Base-by-base conservation (phyloP, 92 coral and sea anemone species). In the Metridium senile region DNA sequence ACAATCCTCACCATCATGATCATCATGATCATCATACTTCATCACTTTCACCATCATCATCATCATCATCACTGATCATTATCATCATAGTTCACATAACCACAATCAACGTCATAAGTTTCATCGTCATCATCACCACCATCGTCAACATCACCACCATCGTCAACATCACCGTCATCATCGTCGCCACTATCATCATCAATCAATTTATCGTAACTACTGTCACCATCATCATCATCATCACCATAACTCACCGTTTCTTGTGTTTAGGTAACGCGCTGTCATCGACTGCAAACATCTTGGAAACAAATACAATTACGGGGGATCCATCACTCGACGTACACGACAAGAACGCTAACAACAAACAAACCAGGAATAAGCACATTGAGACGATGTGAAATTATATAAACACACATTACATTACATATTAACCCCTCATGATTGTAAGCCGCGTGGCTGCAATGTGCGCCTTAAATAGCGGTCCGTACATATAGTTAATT, bases 241-340 rank as follows among this genome's bases (percentile, higher is more conserved):
- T 9, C 20, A 54, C 17, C 21, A 54, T 3, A 9, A 9, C 82
- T n/a, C 69, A 95, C 99, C 99, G 76, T 63, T 89, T 88, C 32
- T 86, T 90, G 75, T 92, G 93, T 45, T 96, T 89, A 20, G 99
- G 99, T 64, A 96, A 51, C n/a, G 89, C 84, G 34, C 88, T 84
- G 49, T 96, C 97, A 25, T 96, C 99, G 13, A 96, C 99, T 4
- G 99, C 91, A 51, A 90, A 89, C 99, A 96, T 96, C 86, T 96
- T 96, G 53, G 97, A 93, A 69, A 96, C 91, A 81, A 92, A 96
- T 61, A 96, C 90, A 32, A 96, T 96, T 13, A 96, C 93, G 8
- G 99, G 97, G 19, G 89, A 89, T 16, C 82, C 89, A n/a, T 88
- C 92, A 43, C 83, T 82, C 20, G 97, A 92, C 10, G 76, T 47